Conservation (phyloP, 2,888 invertebrate species). For the Geophilus truncorum region DNA sequence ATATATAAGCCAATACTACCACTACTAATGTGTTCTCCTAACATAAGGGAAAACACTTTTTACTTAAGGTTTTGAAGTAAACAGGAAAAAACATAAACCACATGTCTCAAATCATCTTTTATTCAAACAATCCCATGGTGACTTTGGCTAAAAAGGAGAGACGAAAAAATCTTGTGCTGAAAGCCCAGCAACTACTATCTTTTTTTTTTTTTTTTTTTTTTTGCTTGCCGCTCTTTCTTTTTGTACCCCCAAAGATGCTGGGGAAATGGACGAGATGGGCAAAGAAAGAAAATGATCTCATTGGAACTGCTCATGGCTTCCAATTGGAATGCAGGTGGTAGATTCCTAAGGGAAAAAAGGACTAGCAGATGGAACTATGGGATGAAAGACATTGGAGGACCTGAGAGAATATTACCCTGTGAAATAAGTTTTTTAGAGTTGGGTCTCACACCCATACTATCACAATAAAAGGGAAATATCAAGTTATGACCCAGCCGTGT, state of each 20-base stretch:
- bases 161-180: background rate
- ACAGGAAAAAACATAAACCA: background rate
- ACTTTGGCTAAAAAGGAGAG: background rate
- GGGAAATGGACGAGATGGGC: constrained; percentile 24
- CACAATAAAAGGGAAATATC: constrained; percentile 14
- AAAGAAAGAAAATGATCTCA: constrained; percentile 27
- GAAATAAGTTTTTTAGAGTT: constrained; percentile 8
- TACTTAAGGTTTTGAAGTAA: background rate
- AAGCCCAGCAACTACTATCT: background rate
- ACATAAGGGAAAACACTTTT: too few species aligned
- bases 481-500: background rate
- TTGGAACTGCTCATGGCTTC: constrained; percentile 25
- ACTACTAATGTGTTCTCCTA: too few species aligned
- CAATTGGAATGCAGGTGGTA: constrained; percentile 21
- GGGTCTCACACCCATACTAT: constrained; percentile 3
- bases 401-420: constrained; percentile 10
- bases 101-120: constrained; percentile 7
- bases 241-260: background rate
- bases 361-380: background rate
- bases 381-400: background rate
- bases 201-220: background rate
- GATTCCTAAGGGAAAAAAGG: background rate
- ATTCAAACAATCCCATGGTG: constrained; percentile 12
- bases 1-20: too few species aligned
- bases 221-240: background rate